Evolutionary conservation across 1,140 invertebrate genomes (phyloP), one percentile per base, ranked within the genome.

Genomic region (Mizuhopecten yessoensis): DNA sequence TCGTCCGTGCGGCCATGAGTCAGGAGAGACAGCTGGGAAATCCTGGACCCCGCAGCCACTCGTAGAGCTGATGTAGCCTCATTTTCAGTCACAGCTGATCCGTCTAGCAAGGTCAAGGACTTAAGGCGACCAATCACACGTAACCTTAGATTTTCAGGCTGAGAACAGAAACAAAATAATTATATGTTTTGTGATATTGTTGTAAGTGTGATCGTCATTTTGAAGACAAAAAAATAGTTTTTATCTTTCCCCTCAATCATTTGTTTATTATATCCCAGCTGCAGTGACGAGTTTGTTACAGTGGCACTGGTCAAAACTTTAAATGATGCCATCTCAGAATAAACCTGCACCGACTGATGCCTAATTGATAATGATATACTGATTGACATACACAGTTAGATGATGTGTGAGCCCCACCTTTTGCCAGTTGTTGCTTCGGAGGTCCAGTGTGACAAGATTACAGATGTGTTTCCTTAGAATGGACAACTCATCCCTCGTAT

Each of bases 21-120:
- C 13, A 96, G 92, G 33, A 96, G 89, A 9, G 95, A 96, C 89
- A 96, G 88, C 93, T 96, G 96, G 20, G 95, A 96, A 39, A 96
- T 95, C 29, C 96, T 89, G 2, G 96, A 96, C 15, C 96, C 96
- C 34, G 96, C 96, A 20, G 96, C 95, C 86, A 96, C 92, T 29
- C 96, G 89, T 33, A 96, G 92, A 0, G 96, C 96, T 39, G 95
- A 90, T 17, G 95, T 94, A 17, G 95, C 92, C 90, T 96, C 96
- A 15, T 86, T 89, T 86, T 96, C 96, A 29, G 94, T 92, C 9
- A 96, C 95, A 17, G 75, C 36, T 34, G 91, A 87, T 33, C 95
- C 94, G 90, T 96, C 94, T 33, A 96, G 93, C 36, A 93, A 91
- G n/a, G 94, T 94, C 88, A 96, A 90, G 15, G 95, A 92, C 88